Percentiles rank a stretch among this genome's conserved stretches.
Conservation (phyloP, 2,888 invertebrate species). For the Pediacus dermestoides region DNA sequence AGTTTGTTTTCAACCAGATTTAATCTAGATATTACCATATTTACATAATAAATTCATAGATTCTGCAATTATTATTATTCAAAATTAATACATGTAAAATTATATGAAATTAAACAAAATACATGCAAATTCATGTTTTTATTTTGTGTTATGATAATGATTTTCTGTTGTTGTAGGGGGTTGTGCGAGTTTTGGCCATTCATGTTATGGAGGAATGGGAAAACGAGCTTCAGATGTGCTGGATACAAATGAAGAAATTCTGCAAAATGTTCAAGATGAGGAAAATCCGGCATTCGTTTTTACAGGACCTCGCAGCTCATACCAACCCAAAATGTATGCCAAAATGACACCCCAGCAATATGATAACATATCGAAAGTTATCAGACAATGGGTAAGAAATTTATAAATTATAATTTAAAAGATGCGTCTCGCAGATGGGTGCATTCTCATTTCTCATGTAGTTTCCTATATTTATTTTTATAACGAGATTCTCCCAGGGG, state of each 20-base stretch:
- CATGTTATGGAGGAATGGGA: slow-evolving; percentile 72
- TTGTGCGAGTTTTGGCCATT: slow-evolving; percentile 68
- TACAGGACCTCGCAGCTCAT: slow-evolving; percentile 35
- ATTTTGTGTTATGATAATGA: no score
- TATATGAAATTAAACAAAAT: no score
- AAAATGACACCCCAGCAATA: slow-evolving; percentile 34
- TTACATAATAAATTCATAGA: no score
- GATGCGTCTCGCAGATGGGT: no score
- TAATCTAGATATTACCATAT: no score
- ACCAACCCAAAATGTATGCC: slow-evolving; percentile 23
- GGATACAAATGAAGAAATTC: slow-evolving; percentile 43
- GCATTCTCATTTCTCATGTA: no score
- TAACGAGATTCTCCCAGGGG: slow-evolving; percentile 5
- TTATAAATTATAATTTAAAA: no score
- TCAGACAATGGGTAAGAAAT: slow-evolving; percentile 49
- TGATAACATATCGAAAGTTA: slow-evolving; percentile 43
- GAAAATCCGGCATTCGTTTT: slow-evolving; percentile 35
- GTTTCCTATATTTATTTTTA: slow-evolving; percentile 10
- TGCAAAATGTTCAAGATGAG: slow-evolving; percentile 32
- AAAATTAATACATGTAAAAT: no score
- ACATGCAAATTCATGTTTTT: no score
- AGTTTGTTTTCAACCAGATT: no score
- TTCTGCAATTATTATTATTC: no score
- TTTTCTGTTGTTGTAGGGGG: slow-evolving; percentile 55
- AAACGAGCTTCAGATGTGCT: slow-evolving; percentile 50